phyloP scores from a whole-genome alignment of 2,113 vertebrate genomes.

The Oophaga pumilio region DNA sequence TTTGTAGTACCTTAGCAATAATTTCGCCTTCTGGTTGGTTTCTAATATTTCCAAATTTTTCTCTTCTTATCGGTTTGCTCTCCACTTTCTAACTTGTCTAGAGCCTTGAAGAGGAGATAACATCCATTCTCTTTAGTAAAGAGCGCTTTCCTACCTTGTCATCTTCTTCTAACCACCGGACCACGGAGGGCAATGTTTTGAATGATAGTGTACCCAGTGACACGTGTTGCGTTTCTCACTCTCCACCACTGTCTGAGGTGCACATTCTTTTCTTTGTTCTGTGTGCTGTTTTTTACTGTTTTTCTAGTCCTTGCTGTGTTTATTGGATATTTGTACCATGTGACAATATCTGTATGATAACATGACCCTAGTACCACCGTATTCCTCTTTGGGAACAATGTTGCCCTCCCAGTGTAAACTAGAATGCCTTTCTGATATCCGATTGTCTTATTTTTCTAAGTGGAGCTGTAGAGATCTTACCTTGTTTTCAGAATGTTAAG shows the following conservation, averaged over 20 bases:
- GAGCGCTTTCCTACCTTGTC: conserved; percentile 74
- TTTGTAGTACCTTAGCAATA: not conserved
- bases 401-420: too few relatives aligned
- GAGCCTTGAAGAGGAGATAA: conserved; percentile 93
- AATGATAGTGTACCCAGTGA: conserved; percentile 68
- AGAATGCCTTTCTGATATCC: too few relatives aligned
- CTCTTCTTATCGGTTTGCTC: conserved; percentile 70
- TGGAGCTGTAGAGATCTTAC: too few relatives aligned
- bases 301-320: not conserved
- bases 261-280: conserved; percentile 54
- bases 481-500: too few relatives aligned
- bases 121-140: conserved; percentile 86
- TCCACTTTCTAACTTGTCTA: conserved; percentile 77
- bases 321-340: not conserved
- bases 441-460: too few relatives aligned
- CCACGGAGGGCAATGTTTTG: conserved; percentile 82
- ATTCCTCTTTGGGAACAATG: too few relatives aligned
- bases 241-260: conserved; percentile 76
- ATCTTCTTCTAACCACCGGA: conserved; percentile 69
- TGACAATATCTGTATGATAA: not conserved
- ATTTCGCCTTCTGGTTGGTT: not conserved
- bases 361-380: not conserved
- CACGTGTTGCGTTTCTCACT: conserved; percentile 64
- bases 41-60: conserved; percentile 40
- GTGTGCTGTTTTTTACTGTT: conserved; percentile 6